Evolutionary conservation across 2,797 vertebrate genomes (phyloP), one percentile per base, ranked within the genome.

Genomic region (Pangasius larnaudii): DNA sequence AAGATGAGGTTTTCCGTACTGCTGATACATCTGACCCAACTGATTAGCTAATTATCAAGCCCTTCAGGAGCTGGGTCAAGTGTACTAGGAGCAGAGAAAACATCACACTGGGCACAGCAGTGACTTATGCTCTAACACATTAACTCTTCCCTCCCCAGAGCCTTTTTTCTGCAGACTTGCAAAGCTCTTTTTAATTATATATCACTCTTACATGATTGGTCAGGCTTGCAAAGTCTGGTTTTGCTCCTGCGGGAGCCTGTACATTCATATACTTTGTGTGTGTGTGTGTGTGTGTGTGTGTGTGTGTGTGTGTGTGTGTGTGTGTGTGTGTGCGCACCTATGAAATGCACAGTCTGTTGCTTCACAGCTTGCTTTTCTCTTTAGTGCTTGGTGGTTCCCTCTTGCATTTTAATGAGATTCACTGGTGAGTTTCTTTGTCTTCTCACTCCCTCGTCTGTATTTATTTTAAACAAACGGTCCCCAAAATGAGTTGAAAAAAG

Each of bases 341-440:
- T 18, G 18, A 85, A 84, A 85, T 81, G 84, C 67, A 78, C 83
- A 79, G 86, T 72, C 71, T 69, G 63, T 77, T 61, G 30, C 39
- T 82, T 81, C 85, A 72, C 84, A 51, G 87, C 84, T 86, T 90
- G 86, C 71, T 81, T 88, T 79, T 80, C 90, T 88, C 80, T 92
- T 89, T 88, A 77, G 88, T 88, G 78, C 71, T 90, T 58, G 46
- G 59, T 89, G 65, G 85, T 85, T 85, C 84, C 90, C 69, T 85
- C 85, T 87, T 91, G 89, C 90, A 91, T 90, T 91, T 89, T 91
- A 92, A 92, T 91, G 87, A 92, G 88, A 89, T 86, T 86, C 85
- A 85, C 84, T 86, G 78, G 77, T 72, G 85, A 79, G 65, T 88
- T 91, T 85, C 89, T 90, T 69, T 89, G 88, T 90, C 69, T 84